A percentile compares a stretch with the other conserved stretches of the same genome.
These are phyloP conservation scores for Bemisia tabaci DNA, from an alignment of 1,140 invertebrate species.

Conservation along the genomic window DNA sequence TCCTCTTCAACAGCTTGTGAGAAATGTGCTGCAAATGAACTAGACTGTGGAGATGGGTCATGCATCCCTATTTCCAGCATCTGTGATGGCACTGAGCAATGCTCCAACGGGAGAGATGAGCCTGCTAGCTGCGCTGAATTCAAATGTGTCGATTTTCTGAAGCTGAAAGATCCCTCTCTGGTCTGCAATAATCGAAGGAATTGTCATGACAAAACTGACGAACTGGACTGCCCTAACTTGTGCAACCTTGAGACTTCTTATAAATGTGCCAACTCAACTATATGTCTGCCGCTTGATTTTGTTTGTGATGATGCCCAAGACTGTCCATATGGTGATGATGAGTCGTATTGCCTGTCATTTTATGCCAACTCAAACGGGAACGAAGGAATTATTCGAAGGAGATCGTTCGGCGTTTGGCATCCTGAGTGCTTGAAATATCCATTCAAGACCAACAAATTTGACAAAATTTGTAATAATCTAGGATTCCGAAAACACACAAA, in stretches of 20 bases:
- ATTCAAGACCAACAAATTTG: neutral
- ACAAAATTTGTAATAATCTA: neutral
- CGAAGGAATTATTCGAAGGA: conserved; percentile 38
- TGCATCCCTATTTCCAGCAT: conserved; percentile 53
- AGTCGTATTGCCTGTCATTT: conserved; percentile 35
- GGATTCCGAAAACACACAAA: neutral
- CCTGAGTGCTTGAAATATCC: conserved; percentile 35
- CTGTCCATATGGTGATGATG: conserved; percentile 54
- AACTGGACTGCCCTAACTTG: conserved; percentile 50
- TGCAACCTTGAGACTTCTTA: conserved; percentile 17
- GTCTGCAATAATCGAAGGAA: conserved; percentile 65
- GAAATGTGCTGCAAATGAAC: conserved; percentile 42
- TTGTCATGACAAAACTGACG: conserved; percentile 66
- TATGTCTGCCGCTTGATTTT: conserved; percentile 49
- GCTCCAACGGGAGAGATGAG: conserved; percentile 56
- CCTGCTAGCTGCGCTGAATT: conserved; percentile 36
- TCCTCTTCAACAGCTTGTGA: conserved; percentile 5
- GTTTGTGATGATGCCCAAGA: conserved; percentile 54
- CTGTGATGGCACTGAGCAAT: conserved; percentile 49
- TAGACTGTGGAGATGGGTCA: conserved; percentile 47
- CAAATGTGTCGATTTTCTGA: conserved; percentile 49
- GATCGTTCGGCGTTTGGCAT: conserved; percentile 42
- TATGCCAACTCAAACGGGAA: conserved; percentile 24
- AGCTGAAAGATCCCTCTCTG: conserved; percentile 42
- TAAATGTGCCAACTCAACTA: neutral